Evolutionary conservation across 2,797 vertebrate genomes (phyloP), one percentile per base, ranked within the genome.

Genomic region (Borostomias antarcticus): DNA sequence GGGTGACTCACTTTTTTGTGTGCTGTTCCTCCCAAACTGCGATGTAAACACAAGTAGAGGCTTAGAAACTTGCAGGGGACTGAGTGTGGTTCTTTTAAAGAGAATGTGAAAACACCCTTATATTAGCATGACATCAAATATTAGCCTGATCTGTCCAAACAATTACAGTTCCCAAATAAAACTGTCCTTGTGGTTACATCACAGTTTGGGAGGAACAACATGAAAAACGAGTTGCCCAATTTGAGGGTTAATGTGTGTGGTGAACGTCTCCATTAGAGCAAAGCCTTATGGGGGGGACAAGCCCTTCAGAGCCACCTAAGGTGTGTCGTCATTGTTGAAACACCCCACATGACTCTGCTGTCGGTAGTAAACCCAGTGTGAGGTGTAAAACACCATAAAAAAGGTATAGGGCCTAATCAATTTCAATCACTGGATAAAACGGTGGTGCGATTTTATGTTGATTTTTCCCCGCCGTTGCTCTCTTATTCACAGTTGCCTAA

Each of bases 401-500:
- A 82, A 81, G 63, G 78, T 82, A 73, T 66, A 37, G 35, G 54
- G 66, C 56, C 62, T 65, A 84, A 89, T 90, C 86, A 87, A 82
- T 88, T 80, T 72, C 77, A 80, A 58, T 30, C 4, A 37, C 61
- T 64, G 67, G 76, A 63, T 80, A 78, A 88, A 88, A 84, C 66
- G 62, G 64, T 58, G 43, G 65, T 63, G 68, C 61, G 72, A 68
- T 85, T 86, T 84, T 81, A 72, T 69, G 52, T 74, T 77, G 81
- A 89, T 86, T 85, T 80, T 9, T 15, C 37, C 17, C 23, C 58
- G n/a, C 7, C 77, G 85, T 84, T 75, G 76, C 47, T 81, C 82
- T 85, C 78, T 89, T 87, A 78, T 84, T 89, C 88, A 87, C 83
- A 85, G 82, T 73, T 71, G 77, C 81, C 78, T 88, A 84, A 87